Base-by-base conservation (phyloP, 2,113 vertebrate genomes). In the Tychaedon coryphoeus region DNA sequence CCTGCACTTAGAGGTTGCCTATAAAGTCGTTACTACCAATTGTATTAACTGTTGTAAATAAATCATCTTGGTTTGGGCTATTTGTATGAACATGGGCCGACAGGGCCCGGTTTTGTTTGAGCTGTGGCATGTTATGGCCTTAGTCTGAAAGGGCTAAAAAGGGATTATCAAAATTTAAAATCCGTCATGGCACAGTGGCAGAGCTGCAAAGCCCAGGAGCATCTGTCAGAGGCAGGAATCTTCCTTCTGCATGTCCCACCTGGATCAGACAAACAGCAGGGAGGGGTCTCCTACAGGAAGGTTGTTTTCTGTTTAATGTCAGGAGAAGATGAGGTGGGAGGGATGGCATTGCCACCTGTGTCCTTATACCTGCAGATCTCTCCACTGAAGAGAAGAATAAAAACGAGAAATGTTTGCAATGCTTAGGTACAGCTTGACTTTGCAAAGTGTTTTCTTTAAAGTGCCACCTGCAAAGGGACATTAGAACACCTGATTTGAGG, bases 1-100 rank as follows among this genome's bases (percentile, higher is more conserved):
- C 97, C 98, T 98, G 98, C 98, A 98, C 98, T 98, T 98, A 98
- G 98, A 98, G 98, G 97, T 98, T 98, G 98, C 98, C 97, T 98
- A 98, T 98, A 98, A 98, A 98, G 97, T 98, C 84, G 95, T 98
- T 98, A 98, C 97, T 96, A 98, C 97, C 97, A 98, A 98, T 98
- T 98, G 97, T 98, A 98, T 98, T 98, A 98, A 97, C 97, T 97
- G 97, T 88, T 97, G 97, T 98, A 98, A 98, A 98, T 98, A 98
- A 98, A 98, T 98, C 97, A 98, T 98, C 85, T 43, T 86, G 43
- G 57, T 96, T 88, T 70, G 82, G 94, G 97, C 96, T 96, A 97
- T 98, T 98, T 97, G 96, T 97, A 94, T 92, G 98, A 97, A 47
- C 90, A 90, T 92, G 97, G 95, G 93, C 95, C 50, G 94, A 97